phyloP scores from a whole-genome alignment of 1,140 invertebrate species.

The Brachionus rotundiformis region DNA sequence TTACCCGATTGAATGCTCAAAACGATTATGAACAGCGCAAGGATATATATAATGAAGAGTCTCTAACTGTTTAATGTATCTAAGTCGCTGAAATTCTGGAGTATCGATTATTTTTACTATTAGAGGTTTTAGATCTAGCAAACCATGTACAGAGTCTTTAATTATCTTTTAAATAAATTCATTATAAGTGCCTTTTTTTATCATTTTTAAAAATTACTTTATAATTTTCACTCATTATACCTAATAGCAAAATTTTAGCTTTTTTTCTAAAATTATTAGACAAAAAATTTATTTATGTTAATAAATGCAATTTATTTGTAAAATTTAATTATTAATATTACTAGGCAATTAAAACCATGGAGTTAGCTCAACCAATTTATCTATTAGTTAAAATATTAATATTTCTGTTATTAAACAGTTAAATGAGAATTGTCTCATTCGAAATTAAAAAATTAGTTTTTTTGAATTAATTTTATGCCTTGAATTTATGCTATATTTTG shows the following conservation, averaged over 20 bases:
- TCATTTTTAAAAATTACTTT: neutral
- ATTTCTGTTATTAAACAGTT: too few relatives aligned
- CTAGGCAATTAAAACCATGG: too few relatives aligned
- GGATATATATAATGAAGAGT: conserved; percentile 68
- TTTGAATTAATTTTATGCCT: too few relatives aligned
- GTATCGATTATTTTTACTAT: conserved; percentile 69
- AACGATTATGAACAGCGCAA: conserved; percentile 68
- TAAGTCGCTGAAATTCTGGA: conserved; percentile 69
- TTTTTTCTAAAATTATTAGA: neutral
- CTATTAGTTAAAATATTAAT: too few relatives aligned
- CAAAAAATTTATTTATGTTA: neutral
- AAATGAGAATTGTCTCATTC: too few relatives aligned
- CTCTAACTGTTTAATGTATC: conserved; percentile 69
- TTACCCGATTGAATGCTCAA: conserved; percentile 71
- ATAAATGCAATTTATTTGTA: neutral
- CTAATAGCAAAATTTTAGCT: neutral
- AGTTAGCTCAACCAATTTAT: too few relatives aligned
- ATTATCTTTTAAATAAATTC: conserved; percentile 59
- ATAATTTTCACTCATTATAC: neutral
- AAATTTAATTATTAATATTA: too few relatives aligned
- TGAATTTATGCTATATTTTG: too few relatives aligned
- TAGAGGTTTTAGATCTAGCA: conserved; percentile 62
- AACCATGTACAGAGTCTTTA: conserved; percentile 67
- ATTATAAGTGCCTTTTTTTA: neutral
- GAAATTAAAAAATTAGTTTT: too few relatives aligned